A percentile compares a stretch with the other conserved stretches of the same genome.
Conservation (phyloP, 2,113 vertebrate genomes). For the Megaceryle torquata region DNA sequence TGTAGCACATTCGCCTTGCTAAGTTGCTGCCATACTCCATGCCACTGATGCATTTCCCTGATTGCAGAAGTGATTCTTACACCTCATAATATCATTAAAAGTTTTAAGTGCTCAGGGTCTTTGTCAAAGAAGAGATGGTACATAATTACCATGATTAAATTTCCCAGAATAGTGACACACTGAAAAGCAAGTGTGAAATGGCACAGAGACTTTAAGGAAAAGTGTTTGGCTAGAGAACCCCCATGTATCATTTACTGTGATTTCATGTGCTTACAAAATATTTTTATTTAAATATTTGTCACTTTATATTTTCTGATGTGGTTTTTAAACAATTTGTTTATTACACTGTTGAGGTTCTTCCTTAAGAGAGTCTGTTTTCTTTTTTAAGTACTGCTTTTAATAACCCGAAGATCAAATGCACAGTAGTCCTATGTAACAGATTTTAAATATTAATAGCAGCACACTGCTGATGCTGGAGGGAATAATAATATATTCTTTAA, state of each 20-base stretch:
- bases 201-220: neutral
- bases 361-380: neutral
- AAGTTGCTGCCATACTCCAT: neutral
- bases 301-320: neutral
- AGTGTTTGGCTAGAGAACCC: neutral
- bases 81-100: neutral
- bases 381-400: neutral
- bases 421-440: neutral
- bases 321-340: neutral
- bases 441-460: constrained; percentile 4
- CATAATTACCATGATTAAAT: neutral
- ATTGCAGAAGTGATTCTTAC: neutral
- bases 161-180: neutral
- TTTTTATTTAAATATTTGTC: neutral
- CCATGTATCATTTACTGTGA: neutral
- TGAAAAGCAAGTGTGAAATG: neutral
- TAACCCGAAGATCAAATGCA: neutral
- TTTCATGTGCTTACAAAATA: neutral
- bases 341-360: neutral
- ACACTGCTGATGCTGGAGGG: neutral
- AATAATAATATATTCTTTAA: neutral
- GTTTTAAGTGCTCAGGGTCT: neutral
- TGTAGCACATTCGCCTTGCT: neutral
- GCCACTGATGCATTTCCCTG: neutral
- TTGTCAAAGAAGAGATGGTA: neutral